Evolutionary conservation across 2,797 vertebrate genomes (phyloP).

Genomic region (Lophotriccus pileatus): DNA sequence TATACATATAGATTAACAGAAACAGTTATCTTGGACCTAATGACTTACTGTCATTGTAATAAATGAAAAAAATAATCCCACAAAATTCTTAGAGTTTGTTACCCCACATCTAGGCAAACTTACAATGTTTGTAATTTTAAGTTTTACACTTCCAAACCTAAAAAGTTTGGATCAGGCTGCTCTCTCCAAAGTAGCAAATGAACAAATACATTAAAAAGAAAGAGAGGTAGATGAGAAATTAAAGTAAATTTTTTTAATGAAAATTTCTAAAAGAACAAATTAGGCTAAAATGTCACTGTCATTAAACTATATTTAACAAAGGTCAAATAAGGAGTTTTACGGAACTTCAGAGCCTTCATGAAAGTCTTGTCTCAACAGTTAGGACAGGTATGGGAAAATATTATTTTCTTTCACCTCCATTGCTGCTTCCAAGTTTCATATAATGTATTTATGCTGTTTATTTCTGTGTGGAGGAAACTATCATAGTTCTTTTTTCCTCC

Average conservation of each 20-base stretch:
- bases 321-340: constrained; percentile 55
- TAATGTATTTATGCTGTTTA: neutral
- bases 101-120: neutral
- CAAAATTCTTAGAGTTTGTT: constrained; percentile 51
- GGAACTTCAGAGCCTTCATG: neutral
- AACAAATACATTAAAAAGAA: constrained; percentile 54
- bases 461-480: neutral
- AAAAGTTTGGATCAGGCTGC: neutral
- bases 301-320: constrained; percentile 71
- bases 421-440: neutral
- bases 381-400: neutral
- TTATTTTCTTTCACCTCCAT: neutral
- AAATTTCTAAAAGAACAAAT: constrained; percentile 67
- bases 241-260: constrained; percentile 68
- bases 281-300: constrained; percentile 67
- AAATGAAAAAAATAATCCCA: constrained; percentile 67
- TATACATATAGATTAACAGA: constrained; percentile 48
- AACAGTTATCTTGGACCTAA: constrained; percentile 48
- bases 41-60: constrained; percentile 64
- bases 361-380: neutral
- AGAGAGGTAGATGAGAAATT: constrained; percentile 18
- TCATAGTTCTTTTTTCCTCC: neutral
- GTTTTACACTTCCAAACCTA: neutral
- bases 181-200: neutral
- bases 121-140: constrained; percentile 36